Evolutionary conservation across 2,113 vertebrate species (phyloP).

Genomic region (Poecilia latipinna): DNA sequence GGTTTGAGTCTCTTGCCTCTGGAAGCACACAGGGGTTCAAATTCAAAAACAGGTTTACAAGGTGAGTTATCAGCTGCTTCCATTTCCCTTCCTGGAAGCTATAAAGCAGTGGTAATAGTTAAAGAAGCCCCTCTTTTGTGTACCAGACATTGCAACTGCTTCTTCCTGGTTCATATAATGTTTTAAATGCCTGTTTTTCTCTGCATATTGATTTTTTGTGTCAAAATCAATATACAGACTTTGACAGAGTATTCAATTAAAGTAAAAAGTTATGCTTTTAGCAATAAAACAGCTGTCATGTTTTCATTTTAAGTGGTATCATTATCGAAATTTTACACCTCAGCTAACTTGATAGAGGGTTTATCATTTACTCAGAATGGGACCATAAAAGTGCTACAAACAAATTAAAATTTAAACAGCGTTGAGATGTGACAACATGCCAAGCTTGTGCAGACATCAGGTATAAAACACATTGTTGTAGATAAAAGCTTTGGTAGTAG

Average conservation of each 20-base stretch:
- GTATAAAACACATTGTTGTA: neutral
- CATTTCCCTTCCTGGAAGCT: slow-evolving; percentile 1
- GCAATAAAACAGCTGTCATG: neutral
- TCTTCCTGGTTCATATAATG: neutral
- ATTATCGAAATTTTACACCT: neutral
- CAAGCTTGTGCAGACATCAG: neutral
- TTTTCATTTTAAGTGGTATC: slow-evolving; percentile 1
- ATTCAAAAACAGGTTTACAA: slow-evolving; percentile 51
- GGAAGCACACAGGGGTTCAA: slow-evolving; percentile 50
- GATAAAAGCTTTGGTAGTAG: neutral
- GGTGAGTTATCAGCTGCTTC: slow-evolving; percentile 39
- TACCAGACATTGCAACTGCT: neutral
- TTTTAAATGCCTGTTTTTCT: neutral
- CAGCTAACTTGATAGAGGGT: neutral
- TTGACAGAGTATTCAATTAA: too few species aligned
- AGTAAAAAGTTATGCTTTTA: neutral
- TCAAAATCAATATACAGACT: too few species aligned
- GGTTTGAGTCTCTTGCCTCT: slow-evolving; percentile 51
- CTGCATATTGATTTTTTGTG: neutral
- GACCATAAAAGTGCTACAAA: neutral
- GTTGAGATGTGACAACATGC: neutral
- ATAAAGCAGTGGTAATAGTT: slow-evolving; percentile 3
- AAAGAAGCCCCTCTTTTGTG: neutral
- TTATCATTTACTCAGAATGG: slow-evolving; percentile 13
- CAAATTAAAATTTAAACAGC: neutral